Evolutionary conservation across 2,113 vertebrate species (phyloP).

Genomic region (Salvelinus namaycush): DNA sequence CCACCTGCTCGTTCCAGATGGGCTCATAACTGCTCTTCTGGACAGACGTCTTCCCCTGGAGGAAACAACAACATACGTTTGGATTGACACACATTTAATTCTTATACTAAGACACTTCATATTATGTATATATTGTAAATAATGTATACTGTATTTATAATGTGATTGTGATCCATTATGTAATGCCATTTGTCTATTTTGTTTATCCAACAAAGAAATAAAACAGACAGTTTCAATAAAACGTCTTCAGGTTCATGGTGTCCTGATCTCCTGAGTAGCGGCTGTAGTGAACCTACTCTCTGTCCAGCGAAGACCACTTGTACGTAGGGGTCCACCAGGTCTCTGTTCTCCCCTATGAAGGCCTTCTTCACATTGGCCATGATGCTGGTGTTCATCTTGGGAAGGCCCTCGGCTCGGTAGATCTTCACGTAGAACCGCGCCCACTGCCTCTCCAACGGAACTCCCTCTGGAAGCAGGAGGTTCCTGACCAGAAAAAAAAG

Average conservation of each 20-base stretch:
- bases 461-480: constrained; percentile 89
- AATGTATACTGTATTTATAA: no score
- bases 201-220: no score
- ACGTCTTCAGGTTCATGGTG: no score
- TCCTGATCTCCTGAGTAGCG: no score
- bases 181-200: no score
- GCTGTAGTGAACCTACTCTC: constrained; percentile 75
- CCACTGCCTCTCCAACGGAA: constrained; percentile 92
- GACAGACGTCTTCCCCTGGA: constrained; percentile 90
- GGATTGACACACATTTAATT: no score
- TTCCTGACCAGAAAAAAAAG: constrained; percentile 74
- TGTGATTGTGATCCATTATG: no score
- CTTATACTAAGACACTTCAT: no score
- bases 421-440: constrained; percentile 94
- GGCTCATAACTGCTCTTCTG: constrained; percentile 98
- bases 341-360: constrained; percentile 95
- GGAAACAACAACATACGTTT: background rate
- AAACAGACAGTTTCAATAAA: no score
- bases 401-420: constrained; percentile 91
- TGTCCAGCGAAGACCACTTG: constrained; percentile 93
- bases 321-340: constrained; percentile 94
- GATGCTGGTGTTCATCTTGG: constrained; percentile 97
- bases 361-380: constrained; percentile 99
- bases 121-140: no score
- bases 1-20: constrained; percentile 92